Evolutionary conservation across 1,140 invertebrate genomes (phyloP).

Genomic region (Hormaphis cornu): DNA sequence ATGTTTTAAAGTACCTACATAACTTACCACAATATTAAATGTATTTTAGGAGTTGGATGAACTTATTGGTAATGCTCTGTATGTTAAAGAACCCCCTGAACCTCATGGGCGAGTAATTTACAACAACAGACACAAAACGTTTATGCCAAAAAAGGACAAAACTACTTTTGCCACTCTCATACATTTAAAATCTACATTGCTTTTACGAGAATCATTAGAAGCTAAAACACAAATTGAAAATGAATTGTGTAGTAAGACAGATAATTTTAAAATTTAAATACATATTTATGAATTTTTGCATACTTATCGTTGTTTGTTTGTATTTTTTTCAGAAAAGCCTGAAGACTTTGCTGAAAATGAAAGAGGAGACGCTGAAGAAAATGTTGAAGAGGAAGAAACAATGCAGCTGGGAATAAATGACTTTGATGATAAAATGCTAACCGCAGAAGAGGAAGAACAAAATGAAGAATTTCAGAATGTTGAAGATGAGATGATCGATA

Average conservation of each 20-base stretch:
- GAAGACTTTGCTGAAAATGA: background rate
- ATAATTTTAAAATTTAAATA: background rate
- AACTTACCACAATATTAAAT: no score
- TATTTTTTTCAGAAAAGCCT: background rate
- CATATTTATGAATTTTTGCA: background rate
- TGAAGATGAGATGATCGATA: slow-evolving; percentile 1
- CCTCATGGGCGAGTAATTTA: background rate
- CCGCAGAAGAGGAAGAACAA: background rate
- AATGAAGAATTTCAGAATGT: background rate
- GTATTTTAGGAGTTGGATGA: background rate
- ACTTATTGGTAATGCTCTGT: background rate
- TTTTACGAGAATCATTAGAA: background rate
- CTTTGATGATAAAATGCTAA: background rate
- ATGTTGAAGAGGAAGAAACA: no score
- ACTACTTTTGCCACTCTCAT: background rate
- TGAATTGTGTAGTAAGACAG: background rate
- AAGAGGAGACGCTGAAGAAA: background rate
- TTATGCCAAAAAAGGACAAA: background rate
- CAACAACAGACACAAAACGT: background rate
- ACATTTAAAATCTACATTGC: background rate
- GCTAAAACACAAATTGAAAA: slow-evolving; percentile 16
- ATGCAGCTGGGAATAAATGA: background rate
- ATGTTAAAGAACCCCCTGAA: background rate
- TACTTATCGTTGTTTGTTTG: no score
- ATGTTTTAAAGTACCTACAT: no score